phyloP scores from a whole-genome alignment of 2,888 invertebrate genomes.

The Eristalis arbustorum region DNA sequence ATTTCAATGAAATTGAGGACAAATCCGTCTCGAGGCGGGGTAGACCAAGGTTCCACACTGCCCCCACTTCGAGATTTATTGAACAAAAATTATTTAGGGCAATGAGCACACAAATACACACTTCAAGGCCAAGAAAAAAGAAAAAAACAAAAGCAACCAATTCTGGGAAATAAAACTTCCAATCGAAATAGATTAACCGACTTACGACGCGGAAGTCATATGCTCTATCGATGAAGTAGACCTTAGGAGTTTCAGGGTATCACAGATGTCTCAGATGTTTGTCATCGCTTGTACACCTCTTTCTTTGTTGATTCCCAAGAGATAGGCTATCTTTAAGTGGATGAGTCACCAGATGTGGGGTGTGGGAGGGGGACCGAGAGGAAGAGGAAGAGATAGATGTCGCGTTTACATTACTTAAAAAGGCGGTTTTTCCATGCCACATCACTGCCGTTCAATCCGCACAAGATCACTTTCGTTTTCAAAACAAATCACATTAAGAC shows the following conservation, averaged over 20 bases:
- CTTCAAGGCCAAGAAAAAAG: no score
- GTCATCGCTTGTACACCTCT: neutral
- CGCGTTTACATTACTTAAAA: slow-evolving; percentile 73
- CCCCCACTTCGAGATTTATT: neutral
- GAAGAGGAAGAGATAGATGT: neutral
- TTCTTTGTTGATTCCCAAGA: neutral
- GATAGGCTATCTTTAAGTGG: neutral
- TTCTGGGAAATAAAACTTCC: neutral
- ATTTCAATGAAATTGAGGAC: no score
- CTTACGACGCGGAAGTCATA: neutral
- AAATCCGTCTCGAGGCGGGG: neutral
- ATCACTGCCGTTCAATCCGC: slow-evolving; percentile 61
- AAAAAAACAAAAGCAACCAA: neutral
- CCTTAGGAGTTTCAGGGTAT: neutral
- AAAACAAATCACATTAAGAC: slow-evolving; percentile 25
- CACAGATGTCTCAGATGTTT: no score
- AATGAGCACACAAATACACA: neutral
- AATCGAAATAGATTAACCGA: neutral
- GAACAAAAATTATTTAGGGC: neutral
- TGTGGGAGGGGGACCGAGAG: neutral
- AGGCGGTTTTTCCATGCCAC: slow-evolving; percentile 77
- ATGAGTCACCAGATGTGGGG: neutral
- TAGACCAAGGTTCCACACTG: neutral
- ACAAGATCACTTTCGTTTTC: slow-evolving; percentile 27
- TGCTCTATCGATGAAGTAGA: neutral